Evolutionary conservation across 2,113 vertebrate genomes (phyloP).

Genomic region (Erinaceus europaeus): DNA sequence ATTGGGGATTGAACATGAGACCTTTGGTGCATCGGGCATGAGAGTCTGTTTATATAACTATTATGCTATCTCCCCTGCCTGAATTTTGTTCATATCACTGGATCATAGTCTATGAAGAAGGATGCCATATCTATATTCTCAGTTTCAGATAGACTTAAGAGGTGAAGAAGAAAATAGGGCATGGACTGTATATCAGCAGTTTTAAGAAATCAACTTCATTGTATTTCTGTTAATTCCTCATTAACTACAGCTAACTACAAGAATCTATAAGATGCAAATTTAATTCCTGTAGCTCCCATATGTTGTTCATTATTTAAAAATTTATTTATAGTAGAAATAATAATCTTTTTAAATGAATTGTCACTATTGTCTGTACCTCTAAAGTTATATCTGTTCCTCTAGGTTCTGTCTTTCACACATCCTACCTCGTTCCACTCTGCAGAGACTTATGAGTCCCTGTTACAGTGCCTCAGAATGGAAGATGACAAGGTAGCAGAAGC

Average conservation of each 20-base stretch:
- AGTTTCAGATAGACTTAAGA: not conserved
- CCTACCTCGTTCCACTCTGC: slow-evolving; percentile 99
- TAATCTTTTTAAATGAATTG: slow-evolving; percentile 39
- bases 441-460: slow-evolving; percentile 98
- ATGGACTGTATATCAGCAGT: not conserved
- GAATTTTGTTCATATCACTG: slow-evolving; percentile 4
- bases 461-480: slow-evolving; percentile 99
- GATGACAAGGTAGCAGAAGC: slow-evolving; percentile 99
- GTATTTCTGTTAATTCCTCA: not conserved
- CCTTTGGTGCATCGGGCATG: too few relatives aligned
- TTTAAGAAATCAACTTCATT: not conserved
- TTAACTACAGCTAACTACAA: not conserved
- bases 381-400: slow-evolving; percentile 60
- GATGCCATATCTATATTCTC: not conserved
- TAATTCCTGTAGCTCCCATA: not conserved
- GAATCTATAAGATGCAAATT: not conserved
- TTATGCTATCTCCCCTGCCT: too few relatives aligned
- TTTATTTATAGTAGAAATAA: not conserved
- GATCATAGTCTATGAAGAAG: not conserved
- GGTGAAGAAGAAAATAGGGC: not conserved
- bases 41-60: too few relatives aligned
- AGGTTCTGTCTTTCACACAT: slow-evolving; percentile 99
- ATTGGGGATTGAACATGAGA: too few relatives aligned
- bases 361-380: slow-evolving; percentile 6
- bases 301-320: not conserved